Percentiles rank a stretch among this genome's conserved stretches.
phyloP scores from a whole-genome alignment of 2,113 vertebrate genomes.

The Austrofundulus limnaeus region DNA sequence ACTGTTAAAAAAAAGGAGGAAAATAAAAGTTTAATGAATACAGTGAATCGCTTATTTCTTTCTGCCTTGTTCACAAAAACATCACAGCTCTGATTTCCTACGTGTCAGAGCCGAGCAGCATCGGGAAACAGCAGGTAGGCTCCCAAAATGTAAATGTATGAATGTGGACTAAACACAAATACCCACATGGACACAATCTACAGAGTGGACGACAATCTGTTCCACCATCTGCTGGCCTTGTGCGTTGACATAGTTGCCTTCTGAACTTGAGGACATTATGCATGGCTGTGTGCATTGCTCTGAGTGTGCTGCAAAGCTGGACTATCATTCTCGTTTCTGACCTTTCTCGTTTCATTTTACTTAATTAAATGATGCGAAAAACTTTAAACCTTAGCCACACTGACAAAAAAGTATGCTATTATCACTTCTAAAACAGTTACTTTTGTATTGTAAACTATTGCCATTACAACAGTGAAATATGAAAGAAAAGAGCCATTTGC shows the following conservation, averaged over 20 bases:
- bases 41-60: constrained; percentile 1
- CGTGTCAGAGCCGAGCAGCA: constrained; percentile 29
- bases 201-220: constrained; percentile 50
- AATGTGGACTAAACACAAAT: constrained; percentile 51
- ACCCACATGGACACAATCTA: constrained; percentile 8
- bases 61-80: constrained; percentile 36
- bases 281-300: constrained; percentile 11
- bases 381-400: too few relatives aligned
- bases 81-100: constrained; percentile 30
- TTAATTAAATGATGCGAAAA: too few relatives aligned
- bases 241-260: constrained; percentile 27
- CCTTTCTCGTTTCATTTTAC: not conserved
- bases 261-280: constrained; percentile 42
- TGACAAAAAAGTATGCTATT: too few relatives aligned
- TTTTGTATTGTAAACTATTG: too few relatives aligned
- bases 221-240: constrained; percentile 49
- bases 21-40: not conserved
- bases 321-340: not conserved
- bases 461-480: too few relatives aligned
- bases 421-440: too few relatives aligned
- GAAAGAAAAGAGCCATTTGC: too few relatives aligned
- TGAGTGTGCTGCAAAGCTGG: not conserved
- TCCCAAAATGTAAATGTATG: constrained; percentile 48
- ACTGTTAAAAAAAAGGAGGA: constrained; percentile 11
- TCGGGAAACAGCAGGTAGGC: constrained; percentile 45